Evolutionary conservation across 2,888 invertebrate species (phyloP).

Genomic region (Nymphalis polychloros): DNA sequence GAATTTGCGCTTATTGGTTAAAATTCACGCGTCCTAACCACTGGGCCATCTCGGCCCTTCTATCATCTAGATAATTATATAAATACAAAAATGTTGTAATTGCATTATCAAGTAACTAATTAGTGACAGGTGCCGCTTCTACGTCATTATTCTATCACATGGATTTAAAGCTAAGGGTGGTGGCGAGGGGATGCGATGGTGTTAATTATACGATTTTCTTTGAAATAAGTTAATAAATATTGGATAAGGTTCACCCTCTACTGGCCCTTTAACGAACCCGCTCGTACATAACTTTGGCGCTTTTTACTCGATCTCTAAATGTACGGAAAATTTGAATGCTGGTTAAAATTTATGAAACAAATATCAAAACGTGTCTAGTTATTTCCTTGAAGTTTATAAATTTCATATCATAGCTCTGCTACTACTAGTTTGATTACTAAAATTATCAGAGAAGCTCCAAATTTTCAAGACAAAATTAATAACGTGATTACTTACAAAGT

Average conservation of each 20-base stretch:
- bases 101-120: not conserved
- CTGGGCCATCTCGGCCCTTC: too few species aligned
- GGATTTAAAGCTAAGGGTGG: conserved; percentile 51
- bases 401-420: too few species aligned
- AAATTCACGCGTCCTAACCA: too few species aligned
- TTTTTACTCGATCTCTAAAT: conserved; percentile 22
- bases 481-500: too few species aligned
- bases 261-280: conserved; percentile 63
- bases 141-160: conserved; percentile 44
- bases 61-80: not conserved
- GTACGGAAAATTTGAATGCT: conserved; percentile 14
- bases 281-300: conserved; percentile 25
- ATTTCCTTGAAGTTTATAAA: not conserved
- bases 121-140: conserved; percentile 29
- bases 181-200: conserved; percentile 57
- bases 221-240: conserved; percentile 82
- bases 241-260: conserved; percentile 73
- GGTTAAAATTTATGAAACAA: conserved; percentile 1
- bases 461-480: too few species aligned
- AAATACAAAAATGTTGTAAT: conserved; percentile 4
- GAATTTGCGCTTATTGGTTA: too few species aligned
- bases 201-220: conserved; percentile 82
- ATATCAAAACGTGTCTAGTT: not conserved
- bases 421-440: too few species aligned
- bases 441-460: too few species aligned